phyloP scores from a whole-genome alignment of 2,888 invertebrate species.

The Drosophila koepferae region DNA sequence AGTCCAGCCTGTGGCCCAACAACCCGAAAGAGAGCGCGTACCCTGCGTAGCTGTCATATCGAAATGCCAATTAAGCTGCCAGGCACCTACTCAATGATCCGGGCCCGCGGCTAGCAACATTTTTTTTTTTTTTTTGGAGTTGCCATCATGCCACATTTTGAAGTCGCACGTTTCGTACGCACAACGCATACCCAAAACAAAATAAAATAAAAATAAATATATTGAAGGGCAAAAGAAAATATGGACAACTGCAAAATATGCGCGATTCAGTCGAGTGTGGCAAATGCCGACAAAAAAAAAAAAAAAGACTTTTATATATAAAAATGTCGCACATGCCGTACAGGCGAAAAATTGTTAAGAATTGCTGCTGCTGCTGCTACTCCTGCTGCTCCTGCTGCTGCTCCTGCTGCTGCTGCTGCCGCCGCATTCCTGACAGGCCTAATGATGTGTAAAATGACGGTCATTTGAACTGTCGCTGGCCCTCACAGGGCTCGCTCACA shows the following conservation, averaged over 20 bases:
- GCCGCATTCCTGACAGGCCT: constrained; percentile 43
- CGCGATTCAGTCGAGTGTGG: constrained; percentile 47
- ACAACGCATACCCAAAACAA: constrained; percentile 54
- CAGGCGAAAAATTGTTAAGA: constrained; percentile 19
- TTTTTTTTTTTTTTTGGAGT: constrained; percentile 1
- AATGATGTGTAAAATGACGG: constrained; percentile 76
- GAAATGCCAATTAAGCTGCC: constrained; percentile 73
- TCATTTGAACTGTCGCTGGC: constrained; percentile 39
- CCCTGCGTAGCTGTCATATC: constrained; percentile 65
- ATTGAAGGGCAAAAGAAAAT: constrained; percentile 37
- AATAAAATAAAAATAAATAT: not conserved
- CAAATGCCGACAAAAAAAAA: constrained; percentile 24
- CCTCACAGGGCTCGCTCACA: not conserved
- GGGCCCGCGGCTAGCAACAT: constrained; percentile 23
- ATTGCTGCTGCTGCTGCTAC: not conserved
- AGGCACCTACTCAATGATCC: constrained; percentile 57
- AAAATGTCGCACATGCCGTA: constrained; percentile 40
- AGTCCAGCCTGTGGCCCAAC: not conserved
- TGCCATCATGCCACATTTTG: constrained; percentile 8
- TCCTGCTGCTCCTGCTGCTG: not conserved
- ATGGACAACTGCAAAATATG: constrained; percentile 55
- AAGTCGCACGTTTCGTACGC: constrained; percentile 50
- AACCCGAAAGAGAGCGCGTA: constrained; percentile 5
- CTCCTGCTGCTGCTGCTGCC: not conserved
- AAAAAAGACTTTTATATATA: constrained; percentile 1